Evolutionary conservation across 2,888 invertebrate genomes (phyloP).

Genomic region (Drosophila eohydei): DNA sequence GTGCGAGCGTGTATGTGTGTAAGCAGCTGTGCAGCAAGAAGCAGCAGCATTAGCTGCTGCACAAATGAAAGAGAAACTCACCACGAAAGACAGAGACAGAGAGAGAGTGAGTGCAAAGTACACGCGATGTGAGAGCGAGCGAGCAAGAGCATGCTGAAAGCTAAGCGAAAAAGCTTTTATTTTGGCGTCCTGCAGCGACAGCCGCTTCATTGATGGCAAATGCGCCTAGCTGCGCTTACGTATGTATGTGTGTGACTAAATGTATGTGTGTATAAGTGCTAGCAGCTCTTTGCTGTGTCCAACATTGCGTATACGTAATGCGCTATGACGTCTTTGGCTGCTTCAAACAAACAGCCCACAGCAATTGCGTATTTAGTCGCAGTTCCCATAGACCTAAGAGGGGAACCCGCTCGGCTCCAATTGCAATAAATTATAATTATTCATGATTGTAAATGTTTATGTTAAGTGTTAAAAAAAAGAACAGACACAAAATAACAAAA

Average conservation of each 20-base stretch:
- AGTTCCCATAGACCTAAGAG: background rate
- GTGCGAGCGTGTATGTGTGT: conserved; percentile 31
- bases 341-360: conserved; percentile 1
- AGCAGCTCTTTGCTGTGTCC: conserved; percentile 4
- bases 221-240: conserved; percentile 10
- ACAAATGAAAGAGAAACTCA: conserved; percentile 53
- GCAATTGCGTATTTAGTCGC: conserved; percentile 48
- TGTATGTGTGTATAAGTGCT: conserved; percentile 11
- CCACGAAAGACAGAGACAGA: conserved; percentile 41
- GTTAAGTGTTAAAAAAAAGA: background rate
- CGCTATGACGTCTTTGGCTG: conserved; percentile 73
- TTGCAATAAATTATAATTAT: conserved; percentile 6
- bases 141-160: conserved; percentile 25
- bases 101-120: conserved; percentile 15
- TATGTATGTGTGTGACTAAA: conserved; percentile 3
- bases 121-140: background rate
- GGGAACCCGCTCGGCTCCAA: conserved; percentile 4
- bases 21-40: conserved; percentile 76
- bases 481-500: background rate
- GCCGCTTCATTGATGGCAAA: conserved; percentile 66
- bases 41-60: conserved; percentile 45
- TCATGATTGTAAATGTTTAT: conserved; percentile 1
- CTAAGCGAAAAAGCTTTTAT: conserved; percentile 40
- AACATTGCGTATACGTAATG: conserved; percentile 75
- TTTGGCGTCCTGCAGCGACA: conserved; percentile 62